phyloP scores from a whole-genome alignment of 2,797 vertebrate genomes.

The Pseudomugil tenellus region DNA sequence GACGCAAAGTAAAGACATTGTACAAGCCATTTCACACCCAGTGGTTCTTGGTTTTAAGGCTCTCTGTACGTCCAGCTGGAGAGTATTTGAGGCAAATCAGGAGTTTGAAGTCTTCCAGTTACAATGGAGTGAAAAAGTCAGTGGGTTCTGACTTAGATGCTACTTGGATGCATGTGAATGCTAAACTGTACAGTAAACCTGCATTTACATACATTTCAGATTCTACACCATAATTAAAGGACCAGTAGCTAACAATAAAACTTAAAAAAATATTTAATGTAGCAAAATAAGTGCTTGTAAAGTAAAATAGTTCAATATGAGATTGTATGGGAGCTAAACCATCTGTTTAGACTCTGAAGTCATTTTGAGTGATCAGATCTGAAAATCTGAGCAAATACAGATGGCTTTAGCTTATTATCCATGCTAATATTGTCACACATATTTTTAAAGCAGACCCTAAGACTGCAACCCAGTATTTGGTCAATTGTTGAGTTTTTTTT shows the following conservation, averaged over 20 bases:
- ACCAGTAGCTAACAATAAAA: slow-evolving; percentile 24
- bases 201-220: slow-evolving; percentile 54
- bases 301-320: neutral
- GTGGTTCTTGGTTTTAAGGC: slow-evolving; percentile 54
- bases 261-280: neutral
- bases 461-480: neutral
- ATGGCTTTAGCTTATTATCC: neutral
- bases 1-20: slow-evolving; percentile 55
- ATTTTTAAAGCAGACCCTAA: neutral
- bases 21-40: slow-evolving; percentile 70
- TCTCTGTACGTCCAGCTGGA: slow-evolving; percentile 64
- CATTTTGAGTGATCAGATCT: neutral
- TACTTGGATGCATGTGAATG: slow-evolving; percentile 66
- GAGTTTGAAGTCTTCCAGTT: slow-evolving; percentile 64
- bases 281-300: neutral
- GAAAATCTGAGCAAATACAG: neutral
- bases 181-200: slow-evolving; percentile 53
- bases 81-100: slow-evolving; percentile 56
- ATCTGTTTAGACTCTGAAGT: neutral
- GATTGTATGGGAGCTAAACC: neutral
- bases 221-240: slow-evolving; percentile 44
- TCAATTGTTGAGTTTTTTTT: neutral
- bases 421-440: neutral
- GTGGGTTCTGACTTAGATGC: slow-evolving; percentile 74
- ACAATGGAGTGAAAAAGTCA: slow-evolving; percentile 67